Evolutionary conservation across 2,113 vertebrate genomes (phyloP).

Genomic region (Chaetodon auriga): DNA sequence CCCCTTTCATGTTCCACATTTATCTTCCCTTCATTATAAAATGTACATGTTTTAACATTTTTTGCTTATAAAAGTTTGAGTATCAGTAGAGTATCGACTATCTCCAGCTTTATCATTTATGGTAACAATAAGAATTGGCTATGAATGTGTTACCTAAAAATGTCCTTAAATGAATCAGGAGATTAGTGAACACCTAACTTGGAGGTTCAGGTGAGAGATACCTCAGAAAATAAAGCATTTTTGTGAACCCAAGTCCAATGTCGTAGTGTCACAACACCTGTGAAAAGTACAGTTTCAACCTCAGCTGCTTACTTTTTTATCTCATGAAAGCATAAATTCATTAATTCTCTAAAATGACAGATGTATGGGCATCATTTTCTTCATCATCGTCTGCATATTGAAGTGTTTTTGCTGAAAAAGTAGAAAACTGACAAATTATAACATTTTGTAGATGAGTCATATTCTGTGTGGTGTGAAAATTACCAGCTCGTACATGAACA

Average conservation of each 20-base stretch:
- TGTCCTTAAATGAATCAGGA: neutral
- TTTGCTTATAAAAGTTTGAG: neutral
- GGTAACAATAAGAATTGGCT: no score
- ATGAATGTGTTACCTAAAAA: neutral
- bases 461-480: neutral
- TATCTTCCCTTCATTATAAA: neutral
- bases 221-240: neutral
- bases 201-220: neutral
- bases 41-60: neutral
- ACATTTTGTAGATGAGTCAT: neutral
- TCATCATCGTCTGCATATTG: no score
- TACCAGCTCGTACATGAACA: neutral
- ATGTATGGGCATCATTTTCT: neutral
- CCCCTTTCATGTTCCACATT: neutral
- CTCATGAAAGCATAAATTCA: neutral
- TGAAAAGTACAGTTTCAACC: slow-evolving; percentile 48
- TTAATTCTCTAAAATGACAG: neutral
- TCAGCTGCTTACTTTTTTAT: slow-evolving; percentile 5
- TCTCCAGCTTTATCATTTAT: neutral
- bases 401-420: neutral
- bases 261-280: slow-evolving; percentile 36
- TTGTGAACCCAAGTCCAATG: neutral
- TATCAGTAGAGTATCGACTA: neutral
- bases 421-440: neutral
- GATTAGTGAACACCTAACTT: neutral